Percentiles rank a stretch among this genome's conserved stretches.
These are phyloP conservation scores for Dasypolia templi DNA, from an alignment of 2,888 invertebrate species.

Conservation along the genomic window DNA sequence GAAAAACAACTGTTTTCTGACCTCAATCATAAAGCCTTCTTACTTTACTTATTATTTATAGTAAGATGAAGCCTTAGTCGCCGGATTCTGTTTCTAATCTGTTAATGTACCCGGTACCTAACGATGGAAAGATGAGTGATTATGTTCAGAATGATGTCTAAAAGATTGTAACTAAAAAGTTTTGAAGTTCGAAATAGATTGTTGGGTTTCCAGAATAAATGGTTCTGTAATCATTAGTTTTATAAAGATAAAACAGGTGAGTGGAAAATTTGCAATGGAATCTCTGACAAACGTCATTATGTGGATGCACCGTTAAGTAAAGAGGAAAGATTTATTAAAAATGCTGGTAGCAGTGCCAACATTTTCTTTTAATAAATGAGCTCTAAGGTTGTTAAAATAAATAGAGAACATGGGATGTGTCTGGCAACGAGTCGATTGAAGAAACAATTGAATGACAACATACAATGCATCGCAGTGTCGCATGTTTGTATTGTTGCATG, in stretches of 20 bases:
- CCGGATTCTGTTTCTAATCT: slow-evolving; percentile 23
- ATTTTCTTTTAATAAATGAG: slow-evolving; percentile 54
- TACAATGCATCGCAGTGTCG: slow-evolving; percentile 34
- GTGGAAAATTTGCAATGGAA: background rate
- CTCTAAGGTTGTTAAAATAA: slow-evolving; percentile 50
- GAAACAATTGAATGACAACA: slow-evolving; percentile 57
- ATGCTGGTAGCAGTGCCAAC: slow-evolving; percentile 52
- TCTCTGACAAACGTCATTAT: background rate
- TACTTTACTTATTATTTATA: slow-evolving; percentile 40
- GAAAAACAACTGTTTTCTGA: slow-evolving; percentile 50
- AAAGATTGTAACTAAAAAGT: background rate
- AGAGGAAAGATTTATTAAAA: slow-evolving; percentile 40
- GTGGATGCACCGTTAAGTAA: slow-evolving; percentile 12
- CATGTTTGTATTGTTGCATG: slow-evolving; percentile 39
- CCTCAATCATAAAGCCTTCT: slow-evolving; percentile 48
- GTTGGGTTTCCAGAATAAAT: background rate
- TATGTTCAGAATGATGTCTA: no score
- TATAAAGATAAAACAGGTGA: background rate
- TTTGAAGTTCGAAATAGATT: background rate
- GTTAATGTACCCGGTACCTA: background rate
- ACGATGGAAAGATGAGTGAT: background rate
- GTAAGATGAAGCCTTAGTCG: slow-evolving; percentile 37
- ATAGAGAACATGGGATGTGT: slow-evolving; percentile 56
- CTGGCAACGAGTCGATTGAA: slow-evolving; percentile 30
- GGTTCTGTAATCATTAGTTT: background rate